phyloP scores from a whole-genome alignment of 2,888 invertebrate species.

The Perithous albicinctus region DNA sequence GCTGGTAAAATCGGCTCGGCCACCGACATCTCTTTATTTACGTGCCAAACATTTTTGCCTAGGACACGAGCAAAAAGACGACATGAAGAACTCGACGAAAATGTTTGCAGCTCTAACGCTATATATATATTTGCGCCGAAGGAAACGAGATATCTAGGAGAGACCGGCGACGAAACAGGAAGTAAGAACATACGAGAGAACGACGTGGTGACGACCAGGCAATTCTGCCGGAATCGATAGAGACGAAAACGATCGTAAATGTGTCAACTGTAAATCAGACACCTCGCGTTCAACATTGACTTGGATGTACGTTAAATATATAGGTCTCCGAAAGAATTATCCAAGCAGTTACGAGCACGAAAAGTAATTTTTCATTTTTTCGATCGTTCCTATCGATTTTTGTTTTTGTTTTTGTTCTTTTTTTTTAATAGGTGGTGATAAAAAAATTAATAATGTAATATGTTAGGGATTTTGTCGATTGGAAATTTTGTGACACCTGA shows the following conservation, averaged over 20 bases:
- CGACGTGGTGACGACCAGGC: background rate
- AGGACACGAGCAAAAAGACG: slow-evolving; percentile 29
- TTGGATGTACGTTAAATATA: slow-evolving; percentile 21
- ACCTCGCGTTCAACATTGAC: slow-evolving; percentile 52
- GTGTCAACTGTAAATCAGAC: slow-evolving; percentile 63
- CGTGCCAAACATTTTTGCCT: slow-evolving; percentile 12
- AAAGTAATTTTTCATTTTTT: no score
- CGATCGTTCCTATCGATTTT: slow-evolving; percentile 12
- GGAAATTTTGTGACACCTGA: background rate
- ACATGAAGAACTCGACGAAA: slow-evolving; percentile 4
- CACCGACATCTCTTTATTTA: slow-evolving; percentile 17
- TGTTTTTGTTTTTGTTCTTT: no score
- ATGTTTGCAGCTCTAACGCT: slow-evolving; percentile 21
- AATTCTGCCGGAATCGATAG: slow-evolving; percentile 10
- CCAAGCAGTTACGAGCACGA: background rate
- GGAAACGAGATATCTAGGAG: slow-evolving; percentile 21
- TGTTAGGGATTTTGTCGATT: background rate
- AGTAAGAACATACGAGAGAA: slow-evolving; percentile 24
- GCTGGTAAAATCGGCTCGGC: background rate
- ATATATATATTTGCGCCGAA: background rate
- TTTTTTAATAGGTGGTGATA: no score
- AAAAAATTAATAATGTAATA: no score
- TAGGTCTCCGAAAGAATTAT: slow-evolving; percentile 45
- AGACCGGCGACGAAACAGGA: slow-evolving; percentile 39
- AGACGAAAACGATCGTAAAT: slow-evolving; percentile 59